phyloP scores from a whole-genome alignment of 2,113 vertebrate species.

The Dasypus novemcinctus region DNA sequence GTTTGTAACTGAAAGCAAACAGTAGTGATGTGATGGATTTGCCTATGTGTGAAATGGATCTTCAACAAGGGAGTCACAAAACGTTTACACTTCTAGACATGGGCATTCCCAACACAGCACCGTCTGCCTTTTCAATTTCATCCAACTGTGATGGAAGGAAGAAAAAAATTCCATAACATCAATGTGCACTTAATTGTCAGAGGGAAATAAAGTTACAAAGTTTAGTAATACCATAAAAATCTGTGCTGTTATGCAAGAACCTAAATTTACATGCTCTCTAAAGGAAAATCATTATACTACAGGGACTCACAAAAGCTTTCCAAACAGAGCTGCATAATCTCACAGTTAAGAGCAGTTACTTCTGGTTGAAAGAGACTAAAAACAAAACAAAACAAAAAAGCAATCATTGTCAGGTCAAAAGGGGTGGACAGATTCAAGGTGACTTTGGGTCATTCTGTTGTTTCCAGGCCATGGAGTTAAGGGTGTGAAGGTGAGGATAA shows the following conservation, averaged over 20 bases:
- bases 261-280: constrained; percentile 83
- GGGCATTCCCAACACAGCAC: constrained; percentile 74
- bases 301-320: constrained; percentile 80
- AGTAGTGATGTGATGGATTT: constrained; percentile 78
- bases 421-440: constrained; percentile 58
- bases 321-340: constrained; percentile 82
- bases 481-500: background rate
- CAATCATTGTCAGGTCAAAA: constrained; percentile 64
- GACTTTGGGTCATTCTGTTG: constrained; percentile 66
- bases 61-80: constrained; percentile 79
- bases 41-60: constrained; percentile 82
- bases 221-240: constrained; percentile 85
- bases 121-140: constrained; percentile 78
- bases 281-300: constrained; percentile 84
- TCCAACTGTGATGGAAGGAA: constrained; percentile 77
- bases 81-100: constrained; percentile 79
- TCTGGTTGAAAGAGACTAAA: constrained; percentile 70
- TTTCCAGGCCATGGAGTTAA: background rate
- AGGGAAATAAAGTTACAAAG: constrained; percentile 85
- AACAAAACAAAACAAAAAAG: constrained; percentile 72
- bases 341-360: constrained; percentile 79
- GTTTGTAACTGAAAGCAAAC: constrained; percentile 79
- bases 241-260: constrained; percentile 82
- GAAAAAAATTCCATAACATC: constrained; percentile 81
- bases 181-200: constrained; percentile 84